phyloP scores from a whole-genome alignment of 2,113 vertebrate genomes.

The Microcebus ravelobensis region DNA sequence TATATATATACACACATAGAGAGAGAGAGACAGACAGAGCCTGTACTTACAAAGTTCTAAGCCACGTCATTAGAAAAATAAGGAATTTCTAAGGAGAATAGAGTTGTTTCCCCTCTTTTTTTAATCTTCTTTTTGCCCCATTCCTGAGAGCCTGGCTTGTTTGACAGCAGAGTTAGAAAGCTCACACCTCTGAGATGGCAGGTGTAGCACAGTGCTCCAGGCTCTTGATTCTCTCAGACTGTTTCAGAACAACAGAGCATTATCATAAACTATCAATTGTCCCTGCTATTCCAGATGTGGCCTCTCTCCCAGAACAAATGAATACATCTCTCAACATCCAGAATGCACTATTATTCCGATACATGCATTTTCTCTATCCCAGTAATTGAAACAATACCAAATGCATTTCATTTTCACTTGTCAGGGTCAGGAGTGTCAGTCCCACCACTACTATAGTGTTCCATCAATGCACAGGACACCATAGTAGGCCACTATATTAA shows the following conservation, averaged over 20 bases:
- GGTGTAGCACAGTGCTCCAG: neutral
- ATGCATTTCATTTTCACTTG: neutral
- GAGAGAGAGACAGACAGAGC: neutral
- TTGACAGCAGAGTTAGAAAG: neutral
- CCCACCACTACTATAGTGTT: neutral
- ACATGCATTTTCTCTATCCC: neutral
- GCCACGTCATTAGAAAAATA: neutral
- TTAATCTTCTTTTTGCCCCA: neutral
- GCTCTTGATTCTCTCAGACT: neutral
- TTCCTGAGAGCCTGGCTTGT: neutral
- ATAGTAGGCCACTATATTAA: neutral
- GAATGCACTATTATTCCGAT: neutral
- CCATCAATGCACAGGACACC: neutral
- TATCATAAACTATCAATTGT: neutral
- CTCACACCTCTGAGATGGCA: neutral
- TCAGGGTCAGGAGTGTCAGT: too few relatives aligned
- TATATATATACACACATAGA: neutral
- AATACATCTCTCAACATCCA: neutral
- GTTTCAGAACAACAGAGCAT: neutral
- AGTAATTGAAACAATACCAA: neutral
- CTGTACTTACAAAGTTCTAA: neutral
- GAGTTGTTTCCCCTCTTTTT: neutral
- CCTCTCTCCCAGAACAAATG: neutral
- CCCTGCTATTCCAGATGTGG: neutral
- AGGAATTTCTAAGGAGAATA: neutral